These are phyloP conservation scores for Sitodiplosis mosellana DNA, from an alignment of 1,140 invertebrate species.

Conservation along the genomic window DNA sequence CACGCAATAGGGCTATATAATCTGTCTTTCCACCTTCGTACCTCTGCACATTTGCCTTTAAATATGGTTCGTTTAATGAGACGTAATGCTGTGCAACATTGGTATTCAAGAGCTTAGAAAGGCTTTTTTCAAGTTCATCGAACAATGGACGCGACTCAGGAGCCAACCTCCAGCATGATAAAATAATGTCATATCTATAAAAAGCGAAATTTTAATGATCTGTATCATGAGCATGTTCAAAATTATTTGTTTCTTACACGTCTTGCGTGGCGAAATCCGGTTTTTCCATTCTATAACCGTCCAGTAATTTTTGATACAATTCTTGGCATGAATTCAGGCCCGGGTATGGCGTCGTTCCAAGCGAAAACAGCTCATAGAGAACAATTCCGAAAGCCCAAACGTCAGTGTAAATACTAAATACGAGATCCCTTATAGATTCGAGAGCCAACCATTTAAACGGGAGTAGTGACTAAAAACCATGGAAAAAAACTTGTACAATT, in stretches of 20 bases:
- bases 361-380: conserved; percentile 85
- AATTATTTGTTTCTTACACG: conserved; percentile 36
- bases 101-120: too few species aligned
- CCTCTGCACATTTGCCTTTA: too few species aligned
- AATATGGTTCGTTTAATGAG: too few species aligned
- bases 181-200: background rate
- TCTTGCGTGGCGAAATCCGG: conserved; percentile 58
- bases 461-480: conserved; percentile 34
- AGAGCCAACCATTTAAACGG: conserved; percentile 72
- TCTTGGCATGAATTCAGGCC: conserved; percentile 53
- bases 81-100: too few species aligned
- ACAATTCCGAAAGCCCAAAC: conserved; percentile 89
- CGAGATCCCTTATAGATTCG: conserved; percentile 53
- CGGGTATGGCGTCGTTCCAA: conserved; percentile 78
- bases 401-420: conserved; percentile 76
- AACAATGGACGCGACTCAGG: too few species aligned
- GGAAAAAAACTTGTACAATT: background rate
- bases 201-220: too few species aligned
- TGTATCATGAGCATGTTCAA: too few species aligned
- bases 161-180: too few species aligned
- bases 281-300: conserved; percentile 73
- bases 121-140: too few species aligned
- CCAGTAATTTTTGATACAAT: conserved; percentile 52
- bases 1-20: too few species aligned
- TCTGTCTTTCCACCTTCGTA: too few species aligned